Evolutionary conservation across 2,888 invertebrate genomes (phyloP), one percentile per base, ranked within the genome.

Genomic region (Oscheius myriophilus): DNA sequence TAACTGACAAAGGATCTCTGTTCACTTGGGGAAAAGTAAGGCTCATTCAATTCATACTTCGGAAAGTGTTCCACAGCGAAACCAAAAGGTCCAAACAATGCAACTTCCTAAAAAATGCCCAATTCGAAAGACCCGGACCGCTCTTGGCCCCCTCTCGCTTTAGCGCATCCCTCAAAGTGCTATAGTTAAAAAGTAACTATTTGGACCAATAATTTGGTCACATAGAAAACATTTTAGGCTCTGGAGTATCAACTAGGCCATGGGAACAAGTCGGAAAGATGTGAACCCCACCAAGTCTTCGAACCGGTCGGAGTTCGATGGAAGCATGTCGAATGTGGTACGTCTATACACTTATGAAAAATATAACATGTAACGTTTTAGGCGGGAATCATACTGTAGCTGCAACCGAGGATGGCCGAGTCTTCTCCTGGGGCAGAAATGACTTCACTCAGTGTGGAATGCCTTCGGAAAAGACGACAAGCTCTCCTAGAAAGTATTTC

Each of bases 241-340:
- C 70, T 82, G 41, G 83, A 84, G 51, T 78, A 75, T 63, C 84
- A 84, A 71, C 67, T 84, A 18, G 84, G 84, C 6, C 75, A 82
- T 33, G 83, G 82, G 0, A 78, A 71, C 62, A 84, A 84, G 45
- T 75, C 64, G 25, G 83, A 84, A 65, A 71, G 76, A 54, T 42
- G 53, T 14, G 76, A 77, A 55, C 83, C 84, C 0, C 77, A 79
- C 33, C 73, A 76, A 45, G 70, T 84, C 0, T 70, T 72, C 18
- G 82, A 79, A 39, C 83, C 84, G 0, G 67, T 54, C 4, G 70
- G 69, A n/a, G 69, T 75, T 9, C 65, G 69, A 46, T 84, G 84
- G 84, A 68, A 54, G 16, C 66, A 68, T 42, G 80, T 84, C 2
- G 69, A 76, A 21, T 79, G 80, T 58, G 84, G 83, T 80, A n/a